A percentile compares a stretch with the other conserved stretches of the same genome.
Conservation (phyloP, 2,888 invertebrate species). For the Exocentrus adspersus region DNA sequence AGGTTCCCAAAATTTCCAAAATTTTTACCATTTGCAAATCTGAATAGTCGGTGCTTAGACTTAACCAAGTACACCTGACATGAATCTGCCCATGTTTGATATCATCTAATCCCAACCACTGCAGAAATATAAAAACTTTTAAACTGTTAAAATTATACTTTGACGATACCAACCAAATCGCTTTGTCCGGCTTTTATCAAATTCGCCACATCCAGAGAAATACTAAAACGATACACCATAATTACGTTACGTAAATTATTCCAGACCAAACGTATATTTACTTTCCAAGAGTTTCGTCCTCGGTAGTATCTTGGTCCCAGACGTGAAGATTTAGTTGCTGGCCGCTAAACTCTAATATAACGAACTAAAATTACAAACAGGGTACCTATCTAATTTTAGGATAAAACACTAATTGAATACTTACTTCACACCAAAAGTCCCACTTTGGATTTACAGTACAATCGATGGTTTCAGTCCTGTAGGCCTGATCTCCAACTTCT, state of each 20-base stretch:
- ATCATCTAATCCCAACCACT: constrained; percentile 95
- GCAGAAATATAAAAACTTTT: constrained; percentile 39
- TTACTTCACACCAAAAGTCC: constrained; percentile 98
- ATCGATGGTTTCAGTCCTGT: constrained; percentile 90
- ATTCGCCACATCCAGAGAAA: constrained; percentile 73
- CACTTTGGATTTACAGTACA: constrained; percentile 95
- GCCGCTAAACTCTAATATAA: constrained; percentile 45
- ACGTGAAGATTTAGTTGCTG: constrained; percentile 46
- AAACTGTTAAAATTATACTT: not conserved
- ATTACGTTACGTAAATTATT: not conserved
- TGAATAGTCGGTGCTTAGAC: constrained; percentile 74
- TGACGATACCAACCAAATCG: constrained; percentile 72
- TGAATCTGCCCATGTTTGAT: constrained; percentile 95
- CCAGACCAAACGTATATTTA: constrained; percentile 24
- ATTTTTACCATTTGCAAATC: constrained; percentile 79
- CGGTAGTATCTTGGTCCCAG: constrained; percentile 49
- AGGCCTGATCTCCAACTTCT: constrained; percentile 91
- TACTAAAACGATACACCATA: constrained; percentile 65
- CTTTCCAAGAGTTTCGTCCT: constrained; percentile 52
- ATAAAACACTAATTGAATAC: too few species aligned
- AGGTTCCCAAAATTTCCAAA: not conserved
- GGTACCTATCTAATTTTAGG: too few species aligned
- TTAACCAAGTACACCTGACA: constrained; percentile 88
- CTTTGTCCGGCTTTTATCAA: constrained; percentile 75
- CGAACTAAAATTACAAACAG: constrained; percentile 39